Conservation (phyloP, 2,888 invertebrate species). For the Acanthosepion pharaonis region DNA sequence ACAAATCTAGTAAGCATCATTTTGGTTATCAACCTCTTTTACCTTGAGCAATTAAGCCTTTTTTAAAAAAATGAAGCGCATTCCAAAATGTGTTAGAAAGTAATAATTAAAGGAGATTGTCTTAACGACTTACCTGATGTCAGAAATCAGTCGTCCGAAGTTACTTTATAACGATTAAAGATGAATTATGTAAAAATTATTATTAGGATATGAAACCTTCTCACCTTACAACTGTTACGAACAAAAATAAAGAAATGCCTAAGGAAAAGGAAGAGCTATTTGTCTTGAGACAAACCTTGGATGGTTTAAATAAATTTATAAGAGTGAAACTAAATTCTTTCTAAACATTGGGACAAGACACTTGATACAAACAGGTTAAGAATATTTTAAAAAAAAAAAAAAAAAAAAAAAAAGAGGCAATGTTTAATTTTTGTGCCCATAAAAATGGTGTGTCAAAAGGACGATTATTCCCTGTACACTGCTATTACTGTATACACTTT, state of each 20-base stretch:
- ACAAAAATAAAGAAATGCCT: not conserved
- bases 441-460: no score
- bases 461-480: no score
- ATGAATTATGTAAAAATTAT: not conserved
- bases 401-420: no score
- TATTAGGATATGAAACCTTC: not conserved
- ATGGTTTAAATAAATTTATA: no score
- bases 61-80: not conserved
- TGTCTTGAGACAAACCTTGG: not conserved
- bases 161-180: slow-evolving; percentile 42
- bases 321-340: no score
- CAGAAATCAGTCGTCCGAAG: slow-evolving; percentile 40
- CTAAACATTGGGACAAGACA: no score
- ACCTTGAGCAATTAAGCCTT: not conserved
- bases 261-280: not conserved
- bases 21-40: not conserved
- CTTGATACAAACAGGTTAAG: no score
- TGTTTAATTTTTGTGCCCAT: no score
- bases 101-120: not conserved
- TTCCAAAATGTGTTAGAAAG: slow-evolving; percentile 33
- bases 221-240: not conserved
- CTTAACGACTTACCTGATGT: slow-evolving; percentile 38
- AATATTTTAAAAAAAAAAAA: no score
- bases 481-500: no score
- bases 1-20: not conserved